A percentile compares a stretch with the other conserved stretches of the same genome.
Evolutionary conservation across 2,113 vertebrate genomes (phyloP).

Genomic region (Scolopax mira): DNA sequence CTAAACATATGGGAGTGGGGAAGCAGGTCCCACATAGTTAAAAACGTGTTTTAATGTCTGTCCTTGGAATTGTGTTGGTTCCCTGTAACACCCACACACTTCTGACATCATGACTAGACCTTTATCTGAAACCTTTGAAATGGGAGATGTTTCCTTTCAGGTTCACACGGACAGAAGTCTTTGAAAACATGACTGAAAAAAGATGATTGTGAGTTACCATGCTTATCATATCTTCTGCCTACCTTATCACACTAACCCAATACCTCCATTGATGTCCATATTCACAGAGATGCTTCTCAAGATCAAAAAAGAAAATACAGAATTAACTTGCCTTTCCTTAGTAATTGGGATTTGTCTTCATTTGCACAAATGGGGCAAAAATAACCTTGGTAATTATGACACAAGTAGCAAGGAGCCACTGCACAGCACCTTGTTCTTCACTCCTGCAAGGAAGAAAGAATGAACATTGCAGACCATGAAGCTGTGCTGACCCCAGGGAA

Average conservation of each 20-base stretch:
- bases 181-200: neutral
- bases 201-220: neutral
- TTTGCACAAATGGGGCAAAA: neutral
- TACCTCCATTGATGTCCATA: neutral
- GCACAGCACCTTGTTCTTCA: neutral
- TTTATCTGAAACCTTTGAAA: neutral
- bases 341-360: neutral
- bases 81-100: neutral
- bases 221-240: neutral
- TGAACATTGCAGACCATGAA: neutral
- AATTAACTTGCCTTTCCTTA: neutral
- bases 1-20: conserved; percentile 37
- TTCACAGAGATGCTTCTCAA: neutral
- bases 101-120: neutral
- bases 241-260: neutral
- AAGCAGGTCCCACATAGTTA: conserved; percentile 19
- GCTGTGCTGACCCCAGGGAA: neutral
- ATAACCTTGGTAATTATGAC: rapidly evolving
- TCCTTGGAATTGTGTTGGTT: conserved; percentile 1
- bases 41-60: conserved; percentile 2
- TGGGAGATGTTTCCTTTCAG: neutral
- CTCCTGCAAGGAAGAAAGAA: neutral
- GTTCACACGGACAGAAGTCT: neutral
- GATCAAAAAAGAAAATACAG: neutral
- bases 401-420: neutral